These are phyloP conservation scores for Mesorhabditis belari DNA, from an alignment of 2,888 invertebrate genomes.

Conservation along the genomic window DNA sequence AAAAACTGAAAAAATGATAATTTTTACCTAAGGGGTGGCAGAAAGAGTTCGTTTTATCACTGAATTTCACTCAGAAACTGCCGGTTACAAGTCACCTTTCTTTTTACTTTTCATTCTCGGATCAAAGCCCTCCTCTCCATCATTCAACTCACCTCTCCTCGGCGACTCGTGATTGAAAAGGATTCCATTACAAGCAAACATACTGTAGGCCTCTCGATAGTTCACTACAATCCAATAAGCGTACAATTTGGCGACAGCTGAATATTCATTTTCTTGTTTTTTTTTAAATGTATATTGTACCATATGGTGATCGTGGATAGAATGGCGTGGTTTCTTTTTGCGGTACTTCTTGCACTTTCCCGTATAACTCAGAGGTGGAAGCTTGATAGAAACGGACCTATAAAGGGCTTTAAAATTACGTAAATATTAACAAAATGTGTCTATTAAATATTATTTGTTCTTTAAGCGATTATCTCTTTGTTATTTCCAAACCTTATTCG, in stretches of 20 bases:
- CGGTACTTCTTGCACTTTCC: slow-evolving; percentile 83
- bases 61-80: not conserved
- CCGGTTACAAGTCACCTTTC: too few relatives aligned
- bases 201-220: slow-evolving; percentile 86
- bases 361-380: slow-evolving; percentile 88
- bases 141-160: slow-evolving; percentile 62
- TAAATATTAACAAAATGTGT: not conserved
- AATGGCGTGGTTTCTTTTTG: slow-evolving; percentile 91
- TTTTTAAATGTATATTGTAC: slow-evolving; percentile 59
- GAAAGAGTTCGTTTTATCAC: not conserved
- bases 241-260: slow-evolving; percentile 89
- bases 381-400: slow-evolving; percentile 75
- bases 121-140: too few relatives aligned
- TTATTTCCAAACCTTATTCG: slow-evolving; percentile 62
- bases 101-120: too few relatives aligned
- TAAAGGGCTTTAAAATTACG: not conserved
- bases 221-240: slow-evolving; percentile 93
- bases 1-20: slow-evolving; percentile 1
- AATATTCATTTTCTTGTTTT: slow-evolving; percentile 4
- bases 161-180: slow-evolving; percentile 95
- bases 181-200: slow-evolving; percentile 92
- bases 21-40: not conserved
- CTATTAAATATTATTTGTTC: not conserved
- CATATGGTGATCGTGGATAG: slow-evolving; percentile 91
- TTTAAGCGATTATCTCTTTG: not conserved